Evolutionary conservation across 1,140 invertebrate species (phyloP).

Genomic region (Octopus sinensis): DNA sequence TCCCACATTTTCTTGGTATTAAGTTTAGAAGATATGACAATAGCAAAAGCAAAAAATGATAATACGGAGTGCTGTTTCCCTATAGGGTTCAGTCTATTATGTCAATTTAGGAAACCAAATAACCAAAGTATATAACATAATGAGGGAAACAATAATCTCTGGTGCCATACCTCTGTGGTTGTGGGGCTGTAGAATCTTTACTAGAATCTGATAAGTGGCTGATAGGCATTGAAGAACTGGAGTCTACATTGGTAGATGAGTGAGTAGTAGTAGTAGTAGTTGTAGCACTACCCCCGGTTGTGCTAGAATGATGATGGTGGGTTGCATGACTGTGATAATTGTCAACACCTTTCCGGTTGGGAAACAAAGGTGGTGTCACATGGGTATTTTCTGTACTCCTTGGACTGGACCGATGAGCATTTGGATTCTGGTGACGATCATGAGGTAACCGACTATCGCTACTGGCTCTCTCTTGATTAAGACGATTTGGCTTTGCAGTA

Average conservation of each 20-base stretch:
- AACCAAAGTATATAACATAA: too few relatives aligned
- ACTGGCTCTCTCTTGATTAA: constrained; percentile 26
- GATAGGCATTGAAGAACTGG: not conserved
- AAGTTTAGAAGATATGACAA: too few relatives aligned
- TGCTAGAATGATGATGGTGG: constrained; percentile 14
- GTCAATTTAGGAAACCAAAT: too few relatives aligned
- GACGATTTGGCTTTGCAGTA: constrained; percentile 28
- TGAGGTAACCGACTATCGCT: constrained; percentile 28
- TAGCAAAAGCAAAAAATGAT: too few relatives aligned
- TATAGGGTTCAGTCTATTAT: too few relatives aligned
- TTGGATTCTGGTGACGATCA: constrained; percentile 23
- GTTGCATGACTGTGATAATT: constrained; percentile 20
- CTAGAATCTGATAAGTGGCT: constrained; percentile 3
- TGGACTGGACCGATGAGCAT: constrained; percentile 23
- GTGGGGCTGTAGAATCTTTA: constrained; percentile 11
- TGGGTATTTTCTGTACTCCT: constrained; percentile 18
- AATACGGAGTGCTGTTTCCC: too few relatives aligned
- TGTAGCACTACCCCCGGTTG: constrained; percentile 14
- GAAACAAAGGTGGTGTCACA: not conserved
- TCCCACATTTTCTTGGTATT: too few relatives aligned
- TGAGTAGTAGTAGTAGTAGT: not conserved
- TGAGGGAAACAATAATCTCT: too few relatives aligned
- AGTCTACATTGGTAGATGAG: not conserved
- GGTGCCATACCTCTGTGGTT: constrained; percentile 4
- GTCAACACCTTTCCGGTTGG: not conserved